Conservation (phyloP, 1,140 invertebrate species). For the Eulimnadia texana region DNA sequence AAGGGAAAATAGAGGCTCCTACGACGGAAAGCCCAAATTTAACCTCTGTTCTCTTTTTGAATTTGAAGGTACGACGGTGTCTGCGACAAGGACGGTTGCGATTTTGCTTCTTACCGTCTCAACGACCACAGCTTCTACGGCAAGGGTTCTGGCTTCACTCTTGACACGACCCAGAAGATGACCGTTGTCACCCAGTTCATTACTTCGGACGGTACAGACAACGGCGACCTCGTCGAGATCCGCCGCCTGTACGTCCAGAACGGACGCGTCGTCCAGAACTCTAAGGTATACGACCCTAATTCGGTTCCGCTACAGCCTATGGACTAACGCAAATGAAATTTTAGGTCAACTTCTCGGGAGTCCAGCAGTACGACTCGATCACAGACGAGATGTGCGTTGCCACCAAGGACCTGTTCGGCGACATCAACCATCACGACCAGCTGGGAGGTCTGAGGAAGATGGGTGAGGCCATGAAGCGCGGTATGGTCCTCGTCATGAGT, state of each 20-base stretch:
- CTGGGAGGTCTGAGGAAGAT: conserved; percentile 19
- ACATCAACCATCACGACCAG: conserved; percentile 16
- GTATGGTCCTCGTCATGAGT: conserved; percentile 20
- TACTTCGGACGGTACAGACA: conserved; percentile 20
- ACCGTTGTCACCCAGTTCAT: conserved; percentile 22
- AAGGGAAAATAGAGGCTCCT: too few relatives aligned
- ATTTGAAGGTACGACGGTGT: conserved; percentile 18
- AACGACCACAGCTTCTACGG: conserved; percentile 16
- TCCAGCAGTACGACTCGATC: conserved; percentile 19
- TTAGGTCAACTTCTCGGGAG: conserved; percentile 14
- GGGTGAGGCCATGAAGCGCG: conserved; percentile 18
- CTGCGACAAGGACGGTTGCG: conserved; percentile 22
- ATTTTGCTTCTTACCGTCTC: conserved; percentile 18
- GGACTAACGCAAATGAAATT: not conserved
- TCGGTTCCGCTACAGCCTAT: not conserved
- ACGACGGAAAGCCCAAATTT: too few relatives aligned
- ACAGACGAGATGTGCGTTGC: conserved; percentile 18
- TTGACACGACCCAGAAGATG: conserved; percentile 17
- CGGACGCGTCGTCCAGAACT: conserved; percentile 18
- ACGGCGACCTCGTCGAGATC: conserved; percentile 20
- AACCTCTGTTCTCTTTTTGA: too few relatives aligned
- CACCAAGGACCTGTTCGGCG: conserved; percentile 19
- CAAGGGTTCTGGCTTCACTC: conserved; percentile 5
- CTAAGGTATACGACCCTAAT: conserved; percentile 5
- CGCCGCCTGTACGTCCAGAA: conserved; percentile 19